A percentile compares a stretch with the other conserved stretches of the same genome.
Evolutionary conservation across 64 coral and sea anemone genomes (phyloP).

Genomic region (Pachyseris speciosa): DNA sequence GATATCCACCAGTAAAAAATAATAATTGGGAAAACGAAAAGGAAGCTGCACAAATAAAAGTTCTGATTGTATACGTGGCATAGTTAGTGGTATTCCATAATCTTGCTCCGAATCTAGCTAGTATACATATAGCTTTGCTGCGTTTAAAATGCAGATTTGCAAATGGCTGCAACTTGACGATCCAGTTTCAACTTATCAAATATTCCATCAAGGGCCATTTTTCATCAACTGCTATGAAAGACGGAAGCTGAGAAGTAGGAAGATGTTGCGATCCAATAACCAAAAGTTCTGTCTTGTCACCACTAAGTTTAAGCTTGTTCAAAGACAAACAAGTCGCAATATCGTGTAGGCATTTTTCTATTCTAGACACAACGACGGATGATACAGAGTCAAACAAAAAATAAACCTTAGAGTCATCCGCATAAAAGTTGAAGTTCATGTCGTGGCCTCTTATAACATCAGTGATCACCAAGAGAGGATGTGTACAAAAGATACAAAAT

Average conservation of each 20-base stretch:
- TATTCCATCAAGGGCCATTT: background rate
- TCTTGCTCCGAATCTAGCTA: too few relatives aligned
- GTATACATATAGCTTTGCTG: too few relatives aligned
- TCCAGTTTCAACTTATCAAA: background rate
- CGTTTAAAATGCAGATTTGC: too few relatives aligned
- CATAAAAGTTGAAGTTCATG: background rate
- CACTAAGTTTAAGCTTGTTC: background rate
- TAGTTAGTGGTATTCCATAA: too few relatives aligned
- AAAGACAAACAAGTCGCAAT: background rate
- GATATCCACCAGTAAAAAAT: too few relatives aligned
- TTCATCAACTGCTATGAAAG: background rate
- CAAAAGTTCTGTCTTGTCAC: background rate
- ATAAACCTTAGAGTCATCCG: background rate
- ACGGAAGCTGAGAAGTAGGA: background rate
- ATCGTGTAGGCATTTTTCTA: background rate
- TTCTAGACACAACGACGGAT: background rate
- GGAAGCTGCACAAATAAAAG: too few relatives aligned
- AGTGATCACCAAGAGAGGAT: background rate
- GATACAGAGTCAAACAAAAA: background rate
- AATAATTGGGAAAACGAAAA: too few relatives aligned
- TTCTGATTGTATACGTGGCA: too few relatives aligned
- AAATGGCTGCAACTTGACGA: too few relatives aligned
- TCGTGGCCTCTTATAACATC: background rate
- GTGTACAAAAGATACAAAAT: background rate
- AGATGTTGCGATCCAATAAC: background rate